These are phyloP conservation scores for Mastomys coucha DNA, from an alignment of 2,113 vertebrate genomes.

Conservation along the genomic window DNA sequence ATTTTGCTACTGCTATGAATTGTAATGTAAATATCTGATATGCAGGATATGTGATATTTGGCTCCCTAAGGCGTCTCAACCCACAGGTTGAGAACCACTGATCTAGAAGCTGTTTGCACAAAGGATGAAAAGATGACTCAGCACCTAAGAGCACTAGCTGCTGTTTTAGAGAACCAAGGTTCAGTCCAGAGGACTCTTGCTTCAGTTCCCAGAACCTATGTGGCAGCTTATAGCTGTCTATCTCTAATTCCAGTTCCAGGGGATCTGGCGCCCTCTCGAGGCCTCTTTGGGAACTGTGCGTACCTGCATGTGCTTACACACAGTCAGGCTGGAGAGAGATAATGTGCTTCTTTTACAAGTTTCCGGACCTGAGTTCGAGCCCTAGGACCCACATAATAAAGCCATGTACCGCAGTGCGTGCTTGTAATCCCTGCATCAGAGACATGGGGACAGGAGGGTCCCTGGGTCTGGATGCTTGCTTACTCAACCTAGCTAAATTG, in stretches of 20 bases:
- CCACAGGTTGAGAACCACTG: background rate
- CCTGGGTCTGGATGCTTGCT: background rate
- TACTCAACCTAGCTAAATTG: background rate
- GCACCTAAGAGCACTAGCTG: background rate
- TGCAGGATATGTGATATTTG: background rate
- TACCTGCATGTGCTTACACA: background rate
- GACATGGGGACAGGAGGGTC: background rate
- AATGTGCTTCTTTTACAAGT: background rate
- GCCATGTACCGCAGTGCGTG: background rate
- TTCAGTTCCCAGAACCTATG: no score
- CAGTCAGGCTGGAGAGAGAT: background rate
- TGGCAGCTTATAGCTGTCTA: no score
- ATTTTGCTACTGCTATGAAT: background rate
- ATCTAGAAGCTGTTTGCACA: background rate
- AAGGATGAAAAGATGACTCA: background rate
- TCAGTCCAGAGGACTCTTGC: background rate
- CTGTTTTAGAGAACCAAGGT: background rate
- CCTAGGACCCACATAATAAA: background rate
- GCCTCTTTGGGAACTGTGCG: background rate
- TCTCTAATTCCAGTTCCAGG: background rate
- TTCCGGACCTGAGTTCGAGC: background rate
- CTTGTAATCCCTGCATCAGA: no score
- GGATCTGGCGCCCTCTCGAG: background rate
- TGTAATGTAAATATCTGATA: background rate
- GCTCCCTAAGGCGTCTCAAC: background rate